Base-by-base conservation (phyloP, 2,888 invertebrate genomes). In the Melanostoma scalare region DNA sequence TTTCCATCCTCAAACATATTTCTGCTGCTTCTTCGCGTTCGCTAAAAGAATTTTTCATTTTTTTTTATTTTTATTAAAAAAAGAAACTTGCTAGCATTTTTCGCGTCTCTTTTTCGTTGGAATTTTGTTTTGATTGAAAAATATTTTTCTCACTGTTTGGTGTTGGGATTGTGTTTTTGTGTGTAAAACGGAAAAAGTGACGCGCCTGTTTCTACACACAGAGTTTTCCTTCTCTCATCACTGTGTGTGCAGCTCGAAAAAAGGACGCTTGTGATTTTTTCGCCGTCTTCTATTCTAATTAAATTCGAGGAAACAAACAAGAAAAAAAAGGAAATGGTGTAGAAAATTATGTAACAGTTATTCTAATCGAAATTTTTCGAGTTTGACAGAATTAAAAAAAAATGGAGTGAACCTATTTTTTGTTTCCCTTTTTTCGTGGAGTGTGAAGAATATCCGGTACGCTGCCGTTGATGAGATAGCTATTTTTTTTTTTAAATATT, bases 81-180 rank as follows among this genome's bases (percentile, higher is more conserved):
- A 20, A 20, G 20, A 20, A 72, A 46, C 63, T 77, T 5, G 81
- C 67, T 67, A 44, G 67, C 76, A 38, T 77, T 68, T 77, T 69
- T 73, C 58, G 73, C 63, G 73, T 78, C 55, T 73, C 82, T 72
- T 79, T 82, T 84, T 84, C 84, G 56, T 79, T 84, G 84, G 84
- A 84, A 84, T 84, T 84, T 84, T 84, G 84, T 84, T 84, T 79
- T 84, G 84, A 79, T 84, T 84, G 84, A 84, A 84, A 78, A 84
- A 75, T 79, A 79, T 84, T 79, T 74, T 84, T 71, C 58, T 53
- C 60, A 46, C 53, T 58, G 63, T 82, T 76, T 67, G 36, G 67
- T 58, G 35, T 72, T 65, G 52, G 50, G 48, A 46, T 56, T 63
- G 72, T 65, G 60, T 79, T 40, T 20, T 44, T 74, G 68, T 69